These are phyloP conservation scores for Hydrophis major DNA, from an alignment of 2,797 vertebrate genomes.

Conservation along the genomic window DNA sequence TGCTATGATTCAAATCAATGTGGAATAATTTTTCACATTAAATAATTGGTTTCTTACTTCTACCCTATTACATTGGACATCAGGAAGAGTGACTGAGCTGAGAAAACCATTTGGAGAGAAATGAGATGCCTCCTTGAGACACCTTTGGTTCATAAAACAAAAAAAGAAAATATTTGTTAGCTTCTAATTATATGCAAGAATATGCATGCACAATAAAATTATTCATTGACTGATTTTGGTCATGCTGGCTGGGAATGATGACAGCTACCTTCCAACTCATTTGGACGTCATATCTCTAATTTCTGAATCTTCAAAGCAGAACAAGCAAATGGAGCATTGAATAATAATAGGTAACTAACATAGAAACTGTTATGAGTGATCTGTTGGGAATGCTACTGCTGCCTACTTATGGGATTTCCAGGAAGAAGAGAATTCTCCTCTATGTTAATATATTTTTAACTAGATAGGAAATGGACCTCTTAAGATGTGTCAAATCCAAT, in stretches of 20 bases:
- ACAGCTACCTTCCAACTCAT: background rate
- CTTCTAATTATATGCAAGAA: background rate
- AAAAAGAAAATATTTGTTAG: background rate
- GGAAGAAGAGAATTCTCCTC: background rate
- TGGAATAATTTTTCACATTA: background rate
- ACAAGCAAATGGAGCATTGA: background rate
- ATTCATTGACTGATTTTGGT: background rate
- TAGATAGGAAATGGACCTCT: background rate
- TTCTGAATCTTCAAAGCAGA: background rate
- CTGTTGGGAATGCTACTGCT: background rate
- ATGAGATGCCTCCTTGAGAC: conserved; percentile 67
- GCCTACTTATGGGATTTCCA: background rate
- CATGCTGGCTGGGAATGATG: background rate
- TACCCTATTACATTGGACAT: conserved; percentile 75
- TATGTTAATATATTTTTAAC: background rate
- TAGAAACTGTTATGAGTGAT: background rate
- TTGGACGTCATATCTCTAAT: background rate
- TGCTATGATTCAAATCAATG: background rate
- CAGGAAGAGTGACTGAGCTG: conserved; percentile 74
- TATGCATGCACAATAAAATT: background rate
- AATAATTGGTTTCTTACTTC: conserved; percentile 69
- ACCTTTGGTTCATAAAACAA: conserved; percentile 5
- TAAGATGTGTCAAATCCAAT: background rate
- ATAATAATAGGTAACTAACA: background rate
- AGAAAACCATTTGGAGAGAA: conserved; percentile 78